These are phyloP conservation scores for Phyllotis vaccarum DNA, from an alignment of 2,797 vertebrate genomes.

Conservation along the genomic window DNA sequence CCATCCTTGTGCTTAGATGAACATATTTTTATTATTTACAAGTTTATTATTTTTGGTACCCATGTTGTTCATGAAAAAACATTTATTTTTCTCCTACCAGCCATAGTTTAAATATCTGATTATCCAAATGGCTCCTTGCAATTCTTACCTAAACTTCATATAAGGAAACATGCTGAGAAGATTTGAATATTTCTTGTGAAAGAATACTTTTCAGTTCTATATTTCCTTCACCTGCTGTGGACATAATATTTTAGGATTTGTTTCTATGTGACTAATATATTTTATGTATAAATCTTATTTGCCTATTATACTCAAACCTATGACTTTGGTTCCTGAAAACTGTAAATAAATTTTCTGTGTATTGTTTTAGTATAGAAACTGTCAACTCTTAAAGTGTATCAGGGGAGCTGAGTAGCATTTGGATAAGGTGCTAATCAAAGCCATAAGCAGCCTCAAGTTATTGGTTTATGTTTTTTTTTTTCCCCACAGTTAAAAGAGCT, in stretches of 20 bases:
- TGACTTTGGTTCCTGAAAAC: background rate
- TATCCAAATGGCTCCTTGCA: background rate
- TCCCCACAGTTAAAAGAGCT: constrained; percentile 38
- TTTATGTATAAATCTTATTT: background rate
- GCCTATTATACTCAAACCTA: background rate
- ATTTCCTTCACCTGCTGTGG: background rate
- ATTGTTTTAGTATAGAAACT: constrained; percentile 59
- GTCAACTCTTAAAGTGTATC: constrained; percentile 54
- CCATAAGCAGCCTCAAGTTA: background rate
- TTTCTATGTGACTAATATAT: background rate
- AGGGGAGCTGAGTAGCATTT: constrained; percentile 55
- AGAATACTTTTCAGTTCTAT: background rate
- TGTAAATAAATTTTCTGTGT: constrained; percentile 53
- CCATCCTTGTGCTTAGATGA: background rate
- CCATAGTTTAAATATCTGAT: background rate
- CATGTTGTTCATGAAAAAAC: background rate
- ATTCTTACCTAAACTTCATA: background rate
- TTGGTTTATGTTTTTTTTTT: too few relatives aligned
- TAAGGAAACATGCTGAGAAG: background rate
- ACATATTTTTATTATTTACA: background rate
- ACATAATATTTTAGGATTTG: background rate
- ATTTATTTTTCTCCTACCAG: background rate
- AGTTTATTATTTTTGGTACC: background rate
- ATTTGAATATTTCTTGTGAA: background rate
- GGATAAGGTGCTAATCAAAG: constrained; percentile 38